A percentile compares a stretch with the other conserved stretches of the same genome.
Conservation (phyloP, 2,888 invertebrate genomes). For the Dryomyza anilis region DNA sequence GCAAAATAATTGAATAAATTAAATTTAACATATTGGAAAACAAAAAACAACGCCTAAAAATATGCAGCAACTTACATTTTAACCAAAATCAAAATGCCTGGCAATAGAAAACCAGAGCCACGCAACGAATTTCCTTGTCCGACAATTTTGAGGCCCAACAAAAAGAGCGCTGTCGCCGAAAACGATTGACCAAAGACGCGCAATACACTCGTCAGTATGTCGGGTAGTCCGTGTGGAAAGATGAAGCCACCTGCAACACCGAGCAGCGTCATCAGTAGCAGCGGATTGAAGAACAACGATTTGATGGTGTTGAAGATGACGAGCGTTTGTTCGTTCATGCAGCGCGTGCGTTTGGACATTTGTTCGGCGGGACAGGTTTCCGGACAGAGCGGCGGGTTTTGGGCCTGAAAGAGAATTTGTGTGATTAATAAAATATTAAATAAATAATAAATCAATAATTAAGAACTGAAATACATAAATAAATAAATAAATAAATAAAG, state of each 20-base stretch:
- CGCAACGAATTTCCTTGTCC: conserved; percentile 82
- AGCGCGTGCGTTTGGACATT: conserved; percentile 44
- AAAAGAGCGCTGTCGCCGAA: conserved; percentile 87
- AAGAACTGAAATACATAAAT: neutral
- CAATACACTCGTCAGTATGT: conserved; percentile 75
- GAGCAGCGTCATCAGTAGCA: conserved; percentile 90
- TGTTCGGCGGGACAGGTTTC: conserved; percentile 52
- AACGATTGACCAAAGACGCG: conserved; percentile 86
- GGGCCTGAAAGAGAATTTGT: conserved; percentile 32
- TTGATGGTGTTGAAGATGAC: conserved; percentile 64
- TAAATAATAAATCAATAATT: neutral
- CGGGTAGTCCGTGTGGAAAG: conserved; percentile 79
- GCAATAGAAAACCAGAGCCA: conserved; percentile 80
- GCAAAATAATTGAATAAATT: no score
- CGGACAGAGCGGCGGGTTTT: conserved; percentile 50
- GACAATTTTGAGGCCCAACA: conserved; percentile 90
- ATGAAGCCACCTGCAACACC: conserved; percentile 84
- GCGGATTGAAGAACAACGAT: conserved; percentile 84
- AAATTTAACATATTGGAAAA: no score
- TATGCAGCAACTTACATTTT: conserved; percentile 77
- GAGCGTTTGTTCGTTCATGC: conserved; percentile 49
- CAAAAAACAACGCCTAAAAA: conserved; percentile 15
- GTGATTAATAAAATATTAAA: neutral
- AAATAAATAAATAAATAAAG: neutral
- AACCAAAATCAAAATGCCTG: conserved; percentile 84